Percentiles rank a stretch among this genome's conserved stretches.
Evolutionary conservation across 2,113 vertebrate genomes (phyloP).

Genomic region (Aleadryas rufinucha): DNA sequence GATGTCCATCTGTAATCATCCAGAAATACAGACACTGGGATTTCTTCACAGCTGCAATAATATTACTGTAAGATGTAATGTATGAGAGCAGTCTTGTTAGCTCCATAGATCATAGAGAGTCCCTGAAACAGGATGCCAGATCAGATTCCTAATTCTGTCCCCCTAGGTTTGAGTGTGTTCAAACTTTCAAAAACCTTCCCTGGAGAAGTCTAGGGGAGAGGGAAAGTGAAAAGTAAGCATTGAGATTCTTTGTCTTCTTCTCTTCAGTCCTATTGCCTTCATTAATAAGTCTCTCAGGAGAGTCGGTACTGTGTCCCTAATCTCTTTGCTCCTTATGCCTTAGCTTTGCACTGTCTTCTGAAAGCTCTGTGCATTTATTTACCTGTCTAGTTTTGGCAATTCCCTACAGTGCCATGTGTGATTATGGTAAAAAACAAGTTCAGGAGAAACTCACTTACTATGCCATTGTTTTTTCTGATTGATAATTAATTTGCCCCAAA

Average conservation of each 20-base stretch:
- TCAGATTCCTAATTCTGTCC: background rate
- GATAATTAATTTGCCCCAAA: background rate
- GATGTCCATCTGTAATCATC: background rate
- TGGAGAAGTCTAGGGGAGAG: background rate
- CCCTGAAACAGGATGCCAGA: background rate
- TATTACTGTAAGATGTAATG: background rate
- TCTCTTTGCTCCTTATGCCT: background rate
- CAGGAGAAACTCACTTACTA: background rate
- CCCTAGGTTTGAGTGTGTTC: background rate
- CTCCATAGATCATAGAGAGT: background rate
- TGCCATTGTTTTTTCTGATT: background rate
- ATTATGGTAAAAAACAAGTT: background rate
- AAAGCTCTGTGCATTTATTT: background rate
- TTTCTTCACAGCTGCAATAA: conserved; percentile 41
- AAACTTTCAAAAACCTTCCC: background rate
- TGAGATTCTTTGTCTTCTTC: background rate
- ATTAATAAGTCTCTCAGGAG: background rate
- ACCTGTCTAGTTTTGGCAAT: background rate
- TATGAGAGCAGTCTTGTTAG: background rate
- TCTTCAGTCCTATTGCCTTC: background rate
- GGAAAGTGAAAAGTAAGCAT: background rate
- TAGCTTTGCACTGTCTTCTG: background rate
- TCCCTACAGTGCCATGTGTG: background rate
- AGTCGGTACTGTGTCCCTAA: background rate
- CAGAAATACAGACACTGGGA: background rate